Percentiles rank a stretch among this genome's conserved stretches.
phyloP scores from a whole-genome alignment of 2,888 invertebrate species.

The Ophion ventricosus region DNA sequence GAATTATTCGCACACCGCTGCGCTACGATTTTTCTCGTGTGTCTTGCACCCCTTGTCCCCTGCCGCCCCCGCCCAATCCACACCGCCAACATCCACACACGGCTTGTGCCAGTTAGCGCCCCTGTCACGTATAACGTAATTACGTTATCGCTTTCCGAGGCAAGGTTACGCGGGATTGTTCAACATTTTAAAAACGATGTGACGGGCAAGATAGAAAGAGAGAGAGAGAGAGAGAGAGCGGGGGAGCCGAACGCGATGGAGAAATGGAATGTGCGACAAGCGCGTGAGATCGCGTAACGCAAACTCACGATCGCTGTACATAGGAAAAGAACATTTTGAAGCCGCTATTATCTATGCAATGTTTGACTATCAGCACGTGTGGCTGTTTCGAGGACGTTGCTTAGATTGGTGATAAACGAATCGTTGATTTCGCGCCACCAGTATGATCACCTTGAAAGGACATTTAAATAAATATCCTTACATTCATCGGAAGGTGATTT shows the following conservation, averaged over 20 bases:
- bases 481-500: no score
- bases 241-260: background rate
- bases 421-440: no score
- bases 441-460: no score
- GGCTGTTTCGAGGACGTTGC: no score
- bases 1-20: constrained; percentile 39
- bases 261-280: no score
- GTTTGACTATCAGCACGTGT: no score
- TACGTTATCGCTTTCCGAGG: constrained; percentile 63
- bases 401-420: no score
- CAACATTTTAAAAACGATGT: constrained; percentile 15
- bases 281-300: constrained; percentile 56
- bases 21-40: constrained; percentile 61
- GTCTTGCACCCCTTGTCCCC: constrained; percentile 11
- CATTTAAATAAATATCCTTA: no score
- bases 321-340: no score
- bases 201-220: constrained; percentile 6
- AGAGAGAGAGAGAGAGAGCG: background rate
- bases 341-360: no score
- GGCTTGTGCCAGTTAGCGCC: constrained; percentile 48
- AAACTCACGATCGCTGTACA: no score
- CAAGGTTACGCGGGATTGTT: constrained; percentile 68
- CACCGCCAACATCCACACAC: background rate
- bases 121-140: constrained; percentile 63
- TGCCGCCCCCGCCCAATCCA: background rate